Evolutionary conservation across 2,113 vertebrate species (phyloP).

Genomic region (Pseudopodoces humilis): DNA sequence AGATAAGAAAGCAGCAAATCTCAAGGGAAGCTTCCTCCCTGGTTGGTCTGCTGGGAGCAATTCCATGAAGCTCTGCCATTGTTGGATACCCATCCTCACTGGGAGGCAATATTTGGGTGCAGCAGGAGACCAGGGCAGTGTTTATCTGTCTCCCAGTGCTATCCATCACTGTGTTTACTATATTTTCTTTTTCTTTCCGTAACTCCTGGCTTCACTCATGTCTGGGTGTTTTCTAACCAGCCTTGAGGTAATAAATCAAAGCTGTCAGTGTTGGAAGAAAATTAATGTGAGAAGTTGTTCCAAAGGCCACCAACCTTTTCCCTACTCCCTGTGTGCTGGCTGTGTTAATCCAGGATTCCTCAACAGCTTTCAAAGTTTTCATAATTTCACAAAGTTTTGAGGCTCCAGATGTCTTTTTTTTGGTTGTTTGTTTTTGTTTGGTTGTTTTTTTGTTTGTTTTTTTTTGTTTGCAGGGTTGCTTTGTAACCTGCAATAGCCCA

Average conservation of each 20-base stretch:
- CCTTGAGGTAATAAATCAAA: conserved; percentile 67
- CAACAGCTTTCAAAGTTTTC: conserved; percentile 27
- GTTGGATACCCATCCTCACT: background rate
- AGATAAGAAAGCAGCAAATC: background rate
- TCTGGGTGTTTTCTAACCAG: conserved; percentile 67
- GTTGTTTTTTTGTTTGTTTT: too few species aligned
- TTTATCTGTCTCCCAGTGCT: conserved; percentile 8
- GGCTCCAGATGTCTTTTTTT: background rate
- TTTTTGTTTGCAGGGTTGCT: background rate
- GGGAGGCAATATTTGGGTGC: background rate
- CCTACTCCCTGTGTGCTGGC: background rate
- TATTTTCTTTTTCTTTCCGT: conserved; percentile 57
- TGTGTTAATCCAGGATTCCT: conserved; percentile 45
- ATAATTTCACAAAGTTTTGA: conserved; percentile 20
- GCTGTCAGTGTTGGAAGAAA: conserved; percentile 64
- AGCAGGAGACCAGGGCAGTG: background rate
- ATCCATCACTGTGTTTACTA: conserved; percentile 50
- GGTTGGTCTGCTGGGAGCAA: background rate
- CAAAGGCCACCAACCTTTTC: conserved; percentile 65
- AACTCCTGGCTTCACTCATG: conserved; percentile 64
- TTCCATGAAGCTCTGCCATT: background rate
- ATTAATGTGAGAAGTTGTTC: conserved; percentile 72
- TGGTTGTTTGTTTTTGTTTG: too few species aligned
- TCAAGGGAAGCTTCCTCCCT: background rate
- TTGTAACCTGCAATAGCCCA: background rate